Evolutionary conservation across 2,888 invertebrate genomes (phyloP), one percentile per base, ranked within the genome.

Genomic region (Chloromyia formosa): DNA sequence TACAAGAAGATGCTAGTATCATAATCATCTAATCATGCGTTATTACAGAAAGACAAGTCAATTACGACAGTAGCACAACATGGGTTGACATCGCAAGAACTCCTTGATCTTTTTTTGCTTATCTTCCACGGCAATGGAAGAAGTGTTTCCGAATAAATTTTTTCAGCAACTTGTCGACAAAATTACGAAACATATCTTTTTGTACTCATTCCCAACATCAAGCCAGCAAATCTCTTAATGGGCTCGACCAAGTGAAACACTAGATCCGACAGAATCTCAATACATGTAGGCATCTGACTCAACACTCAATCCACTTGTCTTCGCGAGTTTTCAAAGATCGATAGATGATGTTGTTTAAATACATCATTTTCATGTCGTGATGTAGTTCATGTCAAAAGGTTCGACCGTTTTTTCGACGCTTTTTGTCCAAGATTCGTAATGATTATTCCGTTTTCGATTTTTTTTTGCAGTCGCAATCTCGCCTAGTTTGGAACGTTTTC

Each of bases 361-460:
- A 61, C 62, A 73, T 73, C 73, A 62, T 73, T 60, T 62, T 73
- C 73, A 73, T 74, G 49, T 74, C 74, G 74, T 74, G 66, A 74
- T 74, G 66, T 74, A 74, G 74, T 74, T 56, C 74, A 74, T 73
- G 62, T 53, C 54, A 54, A 40, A 27, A 54, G 45, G 54, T 66
- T 75, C 45, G n/a, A 5, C 27, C n/a, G n/a, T 68, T 68, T 23
- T 53, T 16, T 64, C 40, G n/a, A 10, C 49, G 27, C 20, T 49
- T 49, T 49, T 23, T 49, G 18, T 20, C 68, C 10, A 49, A 2
- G 40, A 69, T 54, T 56, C 16, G 20, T 23, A 53, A 68, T 49
- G 68, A 53, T 68, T 49, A 68, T 68, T 53, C 27, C 9, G 68
- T 40, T 35, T 61, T 16, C 9, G 49, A n/a, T 35, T 61, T 16